Evolutionary conservation across 1,140 invertebrate species (phyloP).

Genomic region (Drosophila eugracilis): DNA sequence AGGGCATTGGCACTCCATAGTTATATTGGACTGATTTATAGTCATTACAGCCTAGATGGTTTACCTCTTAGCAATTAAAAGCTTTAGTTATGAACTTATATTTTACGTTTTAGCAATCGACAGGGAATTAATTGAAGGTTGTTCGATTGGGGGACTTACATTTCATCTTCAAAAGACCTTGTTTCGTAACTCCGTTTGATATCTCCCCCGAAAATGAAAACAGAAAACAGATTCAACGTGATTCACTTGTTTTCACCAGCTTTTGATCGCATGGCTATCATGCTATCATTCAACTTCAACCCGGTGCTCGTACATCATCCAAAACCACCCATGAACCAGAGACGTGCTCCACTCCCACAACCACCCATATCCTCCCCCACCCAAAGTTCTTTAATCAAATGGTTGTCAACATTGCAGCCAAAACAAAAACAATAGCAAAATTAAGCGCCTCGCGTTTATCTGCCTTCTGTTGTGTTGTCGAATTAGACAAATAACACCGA

Average conservation of each 20-base stretch:
- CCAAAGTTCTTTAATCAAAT: constrained; percentile 63
- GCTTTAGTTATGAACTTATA: constrained; percentile 28
- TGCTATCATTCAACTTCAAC: constrained; percentile 55
- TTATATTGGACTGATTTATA: constrained; percentile 14
- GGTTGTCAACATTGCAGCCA: constrained; percentile 68
- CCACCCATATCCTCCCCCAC: constrained; percentile 14
- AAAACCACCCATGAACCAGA: constrained; percentile 41
- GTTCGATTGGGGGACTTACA: constrained; percentile 27
- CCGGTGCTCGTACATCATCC: constrained; percentile 38
- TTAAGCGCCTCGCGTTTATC: constrained; percentile 58
- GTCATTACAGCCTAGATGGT: constrained; percentile 6
- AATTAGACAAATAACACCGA: constrained; percentile 66
- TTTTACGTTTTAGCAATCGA: constrained; percentile 8
- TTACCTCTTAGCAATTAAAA: constrained; percentile 28
- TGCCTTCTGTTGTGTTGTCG: constrained; percentile 58
- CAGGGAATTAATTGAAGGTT: constrained; percentile 25
- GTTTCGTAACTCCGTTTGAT: constrained; percentile 29
- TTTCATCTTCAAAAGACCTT: constrained; percentile 9
- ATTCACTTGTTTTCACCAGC: constrained; percentile 37
- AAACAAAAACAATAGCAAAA: constrained; percentile 43
- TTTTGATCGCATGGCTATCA: constrained; percentile 42
- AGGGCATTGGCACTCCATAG: constrained; percentile 22
- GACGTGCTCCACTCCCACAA: constrained; percentile 38
- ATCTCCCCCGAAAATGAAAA: not conserved
- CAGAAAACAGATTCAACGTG: constrained; percentile 16